These are phyloP conservation scores for Halcyon chelicuti DNA, from an alignment of 2,797 vertebrate genomes.

Conservation along the genomic window DNA sequence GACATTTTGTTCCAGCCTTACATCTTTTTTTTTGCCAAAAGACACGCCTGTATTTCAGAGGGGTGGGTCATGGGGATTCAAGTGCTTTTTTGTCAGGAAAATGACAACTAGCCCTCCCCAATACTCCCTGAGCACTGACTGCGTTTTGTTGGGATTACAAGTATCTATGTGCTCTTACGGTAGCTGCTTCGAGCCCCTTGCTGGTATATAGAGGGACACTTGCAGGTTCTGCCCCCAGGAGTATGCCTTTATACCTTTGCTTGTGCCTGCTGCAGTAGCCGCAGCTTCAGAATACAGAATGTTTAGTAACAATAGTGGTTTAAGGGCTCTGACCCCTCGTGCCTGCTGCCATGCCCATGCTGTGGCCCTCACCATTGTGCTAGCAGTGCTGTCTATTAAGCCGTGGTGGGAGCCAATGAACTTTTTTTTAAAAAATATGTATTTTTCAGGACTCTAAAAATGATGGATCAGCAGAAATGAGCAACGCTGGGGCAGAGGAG, in stretches of 20 bases:
- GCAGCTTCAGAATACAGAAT: not conserved
- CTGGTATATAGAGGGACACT: not conserved
- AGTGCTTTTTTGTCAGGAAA: not conserved
- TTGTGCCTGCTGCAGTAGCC: not conserved
- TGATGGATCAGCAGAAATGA: not conserved
- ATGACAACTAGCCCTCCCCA: not conserved
- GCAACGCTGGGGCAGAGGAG: not conserved
- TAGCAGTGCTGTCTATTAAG: not conserved
- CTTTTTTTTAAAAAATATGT: not conserved
- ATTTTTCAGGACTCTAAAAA: not conserved
- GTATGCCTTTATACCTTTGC: not conserved
- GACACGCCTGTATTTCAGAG: not conserved
- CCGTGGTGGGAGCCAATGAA: not conserved
- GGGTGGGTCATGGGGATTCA: not conserved
- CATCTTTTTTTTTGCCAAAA: not conserved
- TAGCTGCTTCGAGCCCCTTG: not conserved
- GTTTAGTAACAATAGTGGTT: not conserved
- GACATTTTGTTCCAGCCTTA: not conserved
- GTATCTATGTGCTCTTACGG: not conserved
- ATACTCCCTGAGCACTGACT: not conserved
- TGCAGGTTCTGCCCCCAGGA: not conserved
- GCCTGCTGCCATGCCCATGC: not conserved
- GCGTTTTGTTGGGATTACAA: not conserved
- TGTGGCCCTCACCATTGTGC: accelerated
- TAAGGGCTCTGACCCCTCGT: not conserved